Evolutionary conservation across 2,888 invertebrate genomes (phyloP).

Genomic region (Euphydryas editha): DNA sequence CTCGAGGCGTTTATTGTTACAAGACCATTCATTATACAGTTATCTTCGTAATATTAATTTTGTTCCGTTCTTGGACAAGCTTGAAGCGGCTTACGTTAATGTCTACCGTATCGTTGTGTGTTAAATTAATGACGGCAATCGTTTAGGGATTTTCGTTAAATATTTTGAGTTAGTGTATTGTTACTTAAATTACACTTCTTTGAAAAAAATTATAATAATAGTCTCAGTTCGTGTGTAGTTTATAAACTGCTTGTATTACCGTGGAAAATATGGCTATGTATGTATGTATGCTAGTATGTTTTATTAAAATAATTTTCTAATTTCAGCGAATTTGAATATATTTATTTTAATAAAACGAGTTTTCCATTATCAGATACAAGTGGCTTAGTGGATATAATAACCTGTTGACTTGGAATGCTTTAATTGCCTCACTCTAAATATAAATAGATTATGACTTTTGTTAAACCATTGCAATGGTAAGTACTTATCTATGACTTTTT

Average conservation of each 20-base stretch:
- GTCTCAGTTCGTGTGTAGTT: background rate
- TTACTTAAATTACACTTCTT: background rate
- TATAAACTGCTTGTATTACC: background rate
- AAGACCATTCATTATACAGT: conserved; percentile 55
- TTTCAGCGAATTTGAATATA: background rate
- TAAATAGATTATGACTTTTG: no score
- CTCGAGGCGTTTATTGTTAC: conserved; percentile 67
- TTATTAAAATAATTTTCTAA: background rate
- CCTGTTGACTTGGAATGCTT: no score
- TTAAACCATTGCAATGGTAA: no score
- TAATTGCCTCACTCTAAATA: no score
- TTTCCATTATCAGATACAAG: no score
- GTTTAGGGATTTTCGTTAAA: conserved; percentile 16
- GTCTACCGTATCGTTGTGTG: conserved; percentile 27
- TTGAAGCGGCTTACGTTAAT: conserved; percentile 48
- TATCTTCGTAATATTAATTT: conserved; percentile 62
- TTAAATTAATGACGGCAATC: conserved; percentile 21
- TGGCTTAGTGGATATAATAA: no score
- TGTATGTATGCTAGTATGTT: background rate
- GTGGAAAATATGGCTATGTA: background rate
- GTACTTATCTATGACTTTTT: no score
- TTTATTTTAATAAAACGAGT: no score
- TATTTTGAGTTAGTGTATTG: conserved; percentile 1
- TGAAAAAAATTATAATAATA: background rate
- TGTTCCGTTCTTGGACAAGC: conserved; percentile 56